phyloP scores from a whole-genome alignment of 2,797 vertebrate genomes.

The Cheirogaleus major region DNA sequence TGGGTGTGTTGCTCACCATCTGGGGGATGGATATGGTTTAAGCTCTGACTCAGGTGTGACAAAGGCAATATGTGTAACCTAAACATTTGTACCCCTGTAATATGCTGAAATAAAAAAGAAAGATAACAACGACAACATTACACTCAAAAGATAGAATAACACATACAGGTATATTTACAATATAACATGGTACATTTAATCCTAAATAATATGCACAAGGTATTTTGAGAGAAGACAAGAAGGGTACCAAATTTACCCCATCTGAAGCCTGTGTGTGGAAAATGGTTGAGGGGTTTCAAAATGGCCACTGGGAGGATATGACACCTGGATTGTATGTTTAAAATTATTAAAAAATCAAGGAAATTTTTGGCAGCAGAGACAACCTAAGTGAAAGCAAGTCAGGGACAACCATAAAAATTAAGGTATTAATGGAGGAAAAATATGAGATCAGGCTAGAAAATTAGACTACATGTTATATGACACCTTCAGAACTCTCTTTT shows the following conservation, averaged over 20 bases:
- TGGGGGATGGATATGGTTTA: too few species aligned
- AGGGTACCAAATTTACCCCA: background rate
- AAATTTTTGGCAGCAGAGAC: background rate
- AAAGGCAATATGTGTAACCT: too few species aligned
- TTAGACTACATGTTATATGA: background rate
- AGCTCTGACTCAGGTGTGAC: too few species aligned
- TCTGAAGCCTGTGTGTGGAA: background rate
- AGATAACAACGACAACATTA: background rate
- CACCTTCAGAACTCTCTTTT: background rate
- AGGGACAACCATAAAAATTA: background rate
- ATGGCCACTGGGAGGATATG: background rate
- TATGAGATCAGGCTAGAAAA: background rate
- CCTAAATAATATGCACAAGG: background rate
- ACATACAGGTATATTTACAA: background rate
- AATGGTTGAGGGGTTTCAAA: background rate
- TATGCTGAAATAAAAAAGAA: too few species aligned
- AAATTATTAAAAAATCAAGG: background rate
- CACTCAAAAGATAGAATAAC: background rate
- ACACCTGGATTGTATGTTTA: background rate
- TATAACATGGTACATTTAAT: background rate
- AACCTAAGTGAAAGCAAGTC: background rate
- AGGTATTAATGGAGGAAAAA: background rate
- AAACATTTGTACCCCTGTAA: too few species aligned
- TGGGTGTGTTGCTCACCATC: too few species aligned
- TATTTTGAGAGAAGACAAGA: background rate